Base-by-base conservation (phyloP, 2,113 vertebrate species). In the Myotis yumanensis region DNA sequence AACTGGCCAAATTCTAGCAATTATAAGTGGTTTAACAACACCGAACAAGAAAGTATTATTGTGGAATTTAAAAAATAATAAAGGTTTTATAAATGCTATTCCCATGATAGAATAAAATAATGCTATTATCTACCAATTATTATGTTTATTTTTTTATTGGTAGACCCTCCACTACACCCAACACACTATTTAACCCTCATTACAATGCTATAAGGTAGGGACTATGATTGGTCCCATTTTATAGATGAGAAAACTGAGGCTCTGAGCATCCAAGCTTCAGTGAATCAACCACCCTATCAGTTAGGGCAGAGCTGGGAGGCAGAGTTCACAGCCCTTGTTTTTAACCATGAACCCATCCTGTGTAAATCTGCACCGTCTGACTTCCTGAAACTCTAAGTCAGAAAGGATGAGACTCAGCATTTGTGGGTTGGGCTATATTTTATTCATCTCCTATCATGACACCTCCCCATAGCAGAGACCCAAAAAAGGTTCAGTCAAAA, bases 391-490 rank as follows among this genome's bases (percentile, higher is more conserved):
- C 40, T 82, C 0, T 23, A 14, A 20, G 11, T 35, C 54, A 43
- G 43, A 71, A 71, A 75, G 5, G 7, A 32, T 46, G 23, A 69
- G 14, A 18, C 8, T 25, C 51, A 28, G 52, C 0, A 0, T 75
- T 20, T 51, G 48, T 72, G 43, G 23, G 2, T 1, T 12, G 28
- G 30, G 11, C 35, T 69, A 12, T 7, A 1, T 37, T 22, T 71
- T 17, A 43, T 1, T 77, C 17, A 15, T 12, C 11, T 80, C 15
- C 1, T n/a, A 35, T n/a, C 32, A 1, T 0, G 9, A 20, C 1
- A 3, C 18, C 17, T 79, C 23, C 16, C n/a, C 18, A 69, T 0
- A 16, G 73, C 46, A 72, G 81, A 52, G 17, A n/a, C 23, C 43
- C 46, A 25, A 37, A 69, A 43, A 68, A 32, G 35, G 32, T 77